These are phyloP conservation scores for Trididemnum clinides DNA, from an alignment of 23 tunicate genomes.

Conservation along the genomic window DNA sequence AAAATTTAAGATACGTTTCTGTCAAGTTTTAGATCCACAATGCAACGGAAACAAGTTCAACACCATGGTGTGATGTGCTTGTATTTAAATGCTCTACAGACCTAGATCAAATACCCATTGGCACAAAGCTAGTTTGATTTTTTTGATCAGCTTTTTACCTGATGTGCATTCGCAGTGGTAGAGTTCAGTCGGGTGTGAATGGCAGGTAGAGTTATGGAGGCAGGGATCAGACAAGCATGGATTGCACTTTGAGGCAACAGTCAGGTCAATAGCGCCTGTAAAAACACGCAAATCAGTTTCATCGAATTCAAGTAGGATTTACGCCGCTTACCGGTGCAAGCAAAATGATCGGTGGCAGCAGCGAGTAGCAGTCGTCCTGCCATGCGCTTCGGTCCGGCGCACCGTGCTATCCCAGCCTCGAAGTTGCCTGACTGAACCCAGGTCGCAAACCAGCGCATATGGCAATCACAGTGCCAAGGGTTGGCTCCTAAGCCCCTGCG, in stretches of 20 bases:
- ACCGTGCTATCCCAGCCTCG: constrained; percentile 62
- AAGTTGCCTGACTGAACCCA: constrained; percentile 48
- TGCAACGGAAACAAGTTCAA: too few relatives aligned
- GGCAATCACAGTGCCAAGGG: constrained; percentile 79
- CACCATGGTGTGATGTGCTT: too few relatives aligned
- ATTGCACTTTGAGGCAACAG: constrained; percentile 56
- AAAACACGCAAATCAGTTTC: background rate
- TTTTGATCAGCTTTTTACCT: constrained; percentile 19
- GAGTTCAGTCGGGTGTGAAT: constrained; percentile 12
- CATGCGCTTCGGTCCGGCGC: constrained; percentile 46
- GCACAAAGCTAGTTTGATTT: too few relatives aligned
- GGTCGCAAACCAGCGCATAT: constrained; percentile 58
- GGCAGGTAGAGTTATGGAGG: constrained; percentile 43
- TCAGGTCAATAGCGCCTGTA: constrained; percentile 34
- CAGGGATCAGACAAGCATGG: constrained; percentile 70
- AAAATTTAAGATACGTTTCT: too few relatives aligned
- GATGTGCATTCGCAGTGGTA: constrained; percentile 43
- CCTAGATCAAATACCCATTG: too few relatives aligned
- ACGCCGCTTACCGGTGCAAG: background rate
- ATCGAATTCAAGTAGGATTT: background rate
- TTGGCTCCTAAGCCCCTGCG: constrained; percentile 64
- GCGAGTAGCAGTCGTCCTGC: constrained; percentile 14
- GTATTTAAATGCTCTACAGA: too few relatives aligned
- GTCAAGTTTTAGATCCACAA: too few relatives aligned
- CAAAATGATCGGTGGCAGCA: background rate